Evolutionary conservation across 2,888 invertebrate genomes (phyloP).

Genomic region (Choristoneura rosaceana): DNA sequence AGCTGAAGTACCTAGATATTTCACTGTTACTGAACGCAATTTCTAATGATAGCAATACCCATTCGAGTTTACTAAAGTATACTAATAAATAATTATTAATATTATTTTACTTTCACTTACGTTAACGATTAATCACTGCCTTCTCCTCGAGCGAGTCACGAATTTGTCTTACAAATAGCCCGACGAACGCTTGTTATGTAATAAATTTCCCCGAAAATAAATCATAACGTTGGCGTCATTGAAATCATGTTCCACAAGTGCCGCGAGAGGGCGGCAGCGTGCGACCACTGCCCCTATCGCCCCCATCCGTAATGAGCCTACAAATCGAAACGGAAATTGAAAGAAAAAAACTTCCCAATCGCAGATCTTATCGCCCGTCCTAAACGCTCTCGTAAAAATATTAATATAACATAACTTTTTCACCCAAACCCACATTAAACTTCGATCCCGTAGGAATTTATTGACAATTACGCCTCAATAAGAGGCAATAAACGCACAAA

Average conservation of each 20-base stretch:
- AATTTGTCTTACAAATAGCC: slow-evolving; percentile 61
- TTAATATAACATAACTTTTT: slow-evolving; percentile 86
- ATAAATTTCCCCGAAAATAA: slow-evolving; percentile 69
- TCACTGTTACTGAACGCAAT: not conserved
- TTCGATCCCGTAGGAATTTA: slow-evolving; percentile 84
- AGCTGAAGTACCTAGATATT: not conserved
- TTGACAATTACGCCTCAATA: slow-evolving; percentile 85
- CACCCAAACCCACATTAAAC: slow-evolving; percentile 85
- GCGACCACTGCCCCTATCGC: slow-evolving; percentile 83
- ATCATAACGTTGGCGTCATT: slow-evolving; percentile 74
- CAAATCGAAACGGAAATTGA: slow-evolving; percentile 86
- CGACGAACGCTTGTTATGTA: slow-evolving; percentile 51
- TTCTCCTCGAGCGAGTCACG: slow-evolving; percentile 52
- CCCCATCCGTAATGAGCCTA: slow-evolving; percentile 84
- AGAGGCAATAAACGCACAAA: slow-evolving; percentile 84
- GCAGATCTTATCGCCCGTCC: slow-evolving; percentile 81
- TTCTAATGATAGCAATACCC: not conserved
- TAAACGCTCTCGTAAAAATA: slow-evolving; percentile 86
- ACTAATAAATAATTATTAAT: slow-evolving; percentile 27
- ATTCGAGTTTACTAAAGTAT: not conserved
- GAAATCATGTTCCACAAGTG: slow-evolving; percentile 74
- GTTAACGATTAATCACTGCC: slow-evolving; percentile 39
- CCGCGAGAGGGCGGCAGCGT: slow-evolving; percentile 68
- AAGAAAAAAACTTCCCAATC: slow-evolving; percentile 84
- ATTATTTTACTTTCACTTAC: slow-evolving; percentile 34